Evolutionary conservation across 2,888 invertebrate species (phyloP).

Genomic region (Cephus runcator): DNA sequence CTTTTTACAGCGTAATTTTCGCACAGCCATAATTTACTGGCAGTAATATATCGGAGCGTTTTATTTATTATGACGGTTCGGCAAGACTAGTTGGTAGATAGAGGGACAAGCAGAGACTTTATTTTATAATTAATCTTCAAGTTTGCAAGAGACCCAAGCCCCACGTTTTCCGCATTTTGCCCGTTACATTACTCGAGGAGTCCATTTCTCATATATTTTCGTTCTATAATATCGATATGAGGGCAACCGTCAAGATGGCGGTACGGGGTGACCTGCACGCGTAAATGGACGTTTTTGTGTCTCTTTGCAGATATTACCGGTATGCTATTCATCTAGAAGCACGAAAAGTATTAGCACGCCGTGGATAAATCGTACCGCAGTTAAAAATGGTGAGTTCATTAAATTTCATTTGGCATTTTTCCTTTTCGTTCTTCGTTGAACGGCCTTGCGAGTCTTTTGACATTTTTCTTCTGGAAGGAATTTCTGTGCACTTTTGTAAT

Average conservation of each 20-base stretch:
- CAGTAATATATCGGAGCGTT: background rate
- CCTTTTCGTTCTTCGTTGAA: background rate
- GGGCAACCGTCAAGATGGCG: background rate
- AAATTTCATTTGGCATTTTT: background rate
- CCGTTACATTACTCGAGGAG: background rate
- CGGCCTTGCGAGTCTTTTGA: background rate
- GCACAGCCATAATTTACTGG: background rate
- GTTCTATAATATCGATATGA: background rate
- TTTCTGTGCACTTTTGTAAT: background rate
- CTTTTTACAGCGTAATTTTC: background rate
- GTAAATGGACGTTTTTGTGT: conserved; percentile 9
- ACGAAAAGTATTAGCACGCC: conserved; percentile 5
- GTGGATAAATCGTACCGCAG: conserved; percentile 8
- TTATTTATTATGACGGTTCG: background rate
- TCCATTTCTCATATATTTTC: background rate
- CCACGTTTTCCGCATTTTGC: background rate
- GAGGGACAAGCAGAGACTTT: background rate
- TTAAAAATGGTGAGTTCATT: conserved; percentile 13
- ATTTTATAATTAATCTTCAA: background rate
- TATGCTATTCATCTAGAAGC: conserved; percentile 2
- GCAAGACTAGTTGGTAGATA: background rate
- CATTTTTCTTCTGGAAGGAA: background rate
- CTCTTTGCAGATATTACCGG: conserved; percentile 9
- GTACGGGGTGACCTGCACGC: background rate
- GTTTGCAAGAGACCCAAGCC: background rate